phyloP scores from a whole-genome alignment of 2,797 vertebrate species.

The Betta splendens region DNA sequence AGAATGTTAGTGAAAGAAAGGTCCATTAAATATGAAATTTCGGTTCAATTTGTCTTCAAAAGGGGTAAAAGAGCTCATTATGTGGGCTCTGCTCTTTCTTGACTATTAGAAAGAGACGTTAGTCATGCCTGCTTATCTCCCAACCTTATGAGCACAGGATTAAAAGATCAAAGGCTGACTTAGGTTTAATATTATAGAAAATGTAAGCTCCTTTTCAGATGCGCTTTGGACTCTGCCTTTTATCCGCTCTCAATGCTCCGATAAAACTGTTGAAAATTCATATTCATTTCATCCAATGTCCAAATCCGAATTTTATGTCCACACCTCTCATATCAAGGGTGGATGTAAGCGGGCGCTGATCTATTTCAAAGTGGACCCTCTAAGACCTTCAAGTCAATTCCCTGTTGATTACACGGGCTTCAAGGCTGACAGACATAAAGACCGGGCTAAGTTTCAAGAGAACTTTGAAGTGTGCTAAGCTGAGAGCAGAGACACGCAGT shows the following conservation, averaged over 20 bases:
- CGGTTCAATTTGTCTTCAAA: slow-evolving; percentile 86
- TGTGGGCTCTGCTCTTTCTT: slow-evolving; percentile 85
- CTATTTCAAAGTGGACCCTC: slow-evolving; percentile 75
- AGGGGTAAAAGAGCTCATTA: slow-evolving; percentile 87
- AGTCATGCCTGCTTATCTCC: slow-evolving; percentile 94
- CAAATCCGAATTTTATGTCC: slow-evolving; percentile 71
- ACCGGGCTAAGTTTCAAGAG: slow-evolving; percentile 64
- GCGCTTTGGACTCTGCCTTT: slow-evolving; percentile 77
- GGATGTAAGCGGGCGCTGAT: slow-evolving; percentile 61
- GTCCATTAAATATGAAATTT: slow-evolving; percentile 83
- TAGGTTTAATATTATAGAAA: slow-evolving; percentile 90
- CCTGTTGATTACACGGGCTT: slow-evolving; percentile 70
- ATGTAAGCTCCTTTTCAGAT: slow-evolving; percentile 87
- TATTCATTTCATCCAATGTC: slow-evolving; percentile 77
- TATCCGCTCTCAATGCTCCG: slow-evolving; percentile 74
- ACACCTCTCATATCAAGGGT: slow-evolving; percentile 67
- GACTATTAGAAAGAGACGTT: slow-evolving; percentile 93
- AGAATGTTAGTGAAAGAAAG: slow-evolving; percentile 74
- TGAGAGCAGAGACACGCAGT: slow-evolving; percentile 46
- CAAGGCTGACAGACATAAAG: slow-evolving; percentile 69
- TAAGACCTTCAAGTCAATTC: slow-evolving; percentile 71
- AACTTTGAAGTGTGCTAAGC: slow-evolving; percentile 69
- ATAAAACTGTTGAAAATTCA: slow-evolving; percentile 79
- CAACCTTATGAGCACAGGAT: slow-evolving; percentile 97
- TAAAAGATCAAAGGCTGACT: slow-evolving; percentile 98